Evolutionary conservation across 2,888 invertebrate genomes (phyloP).

Genomic region (Ectropis crepuscularia): DNA sequence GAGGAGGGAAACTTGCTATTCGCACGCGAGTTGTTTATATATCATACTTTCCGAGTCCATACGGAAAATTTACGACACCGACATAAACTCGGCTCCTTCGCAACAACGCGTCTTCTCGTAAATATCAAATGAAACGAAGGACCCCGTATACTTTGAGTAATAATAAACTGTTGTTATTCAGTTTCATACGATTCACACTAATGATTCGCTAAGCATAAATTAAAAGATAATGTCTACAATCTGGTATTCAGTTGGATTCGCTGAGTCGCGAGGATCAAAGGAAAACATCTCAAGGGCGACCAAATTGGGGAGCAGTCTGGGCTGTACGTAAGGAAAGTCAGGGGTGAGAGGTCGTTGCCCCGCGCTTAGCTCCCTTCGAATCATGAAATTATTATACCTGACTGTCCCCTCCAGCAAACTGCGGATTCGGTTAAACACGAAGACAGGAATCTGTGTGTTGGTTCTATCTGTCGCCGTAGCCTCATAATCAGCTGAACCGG

Average conservation of each 20-base stretch:
- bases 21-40: conserved; percentile 42
- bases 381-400: conserved; percentile 62
- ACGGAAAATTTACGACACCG: conserved; percentile 38
- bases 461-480: conserved; percentile 17
- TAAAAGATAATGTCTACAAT: conserved; percentile 6
- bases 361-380: conserved; percentile 59
- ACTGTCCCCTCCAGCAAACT: conserved; percentile 43
- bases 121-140: conserved; percentile 27
- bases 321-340: conserved; percentile 66
- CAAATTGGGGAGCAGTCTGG: conserved; percentile 54
- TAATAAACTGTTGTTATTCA: conserved; percentile 9
- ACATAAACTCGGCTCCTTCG: conserved; percentile 42
- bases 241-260: conserved; percentile 15
- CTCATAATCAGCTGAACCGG: conserved; percentile 3
- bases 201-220: conserved; percentile 5
- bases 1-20: conserved; percentile 43
- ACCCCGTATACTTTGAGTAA: conserved; percentile 8
- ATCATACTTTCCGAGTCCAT: conserved; percentile 39
- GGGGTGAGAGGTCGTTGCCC: conserved; percentile 75
- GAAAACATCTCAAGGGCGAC: conserved; percentile 52
- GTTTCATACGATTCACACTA: conserved; percentile 19
- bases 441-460: conserved; percentile 20
- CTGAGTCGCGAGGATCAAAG: conserved; percentile 38
- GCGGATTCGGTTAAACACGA: conserved; percentile 43
- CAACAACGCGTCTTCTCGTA: conserved; percentile 36